Evolutionary conservation across 2,113 vertebrate genomes (phyloP), one percentile per base, ranked within the genome.

Genomic region (Otus sunia): DNA sequence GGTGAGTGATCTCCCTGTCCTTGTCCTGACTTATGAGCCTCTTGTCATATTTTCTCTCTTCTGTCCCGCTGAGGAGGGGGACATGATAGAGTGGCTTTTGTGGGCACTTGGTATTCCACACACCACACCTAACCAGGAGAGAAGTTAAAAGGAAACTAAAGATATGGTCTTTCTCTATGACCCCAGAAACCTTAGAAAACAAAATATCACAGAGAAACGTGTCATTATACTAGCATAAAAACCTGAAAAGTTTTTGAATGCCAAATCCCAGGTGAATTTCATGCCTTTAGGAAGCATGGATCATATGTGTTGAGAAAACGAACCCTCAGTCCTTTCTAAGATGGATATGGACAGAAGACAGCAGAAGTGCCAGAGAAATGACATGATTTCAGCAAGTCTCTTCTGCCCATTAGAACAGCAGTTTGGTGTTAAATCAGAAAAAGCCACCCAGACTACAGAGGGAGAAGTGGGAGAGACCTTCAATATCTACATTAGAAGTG

Each of bases 11-110:
- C 18, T 63, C 11, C 29, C 4, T 74, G 37, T 69, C 26, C 49
- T 49, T 37, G 59, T 6, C 19, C 52, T 1, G 0, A 59, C 9
- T 3, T 15, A 39, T 0, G 4, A 34, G 15, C 1, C 5, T 36
- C 64, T 69, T 5, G 2, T 6, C 25, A 4, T 7, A 30, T 49
- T 58, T 91, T 74, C 21, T 64, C 15, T 53, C 7, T 7, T 2
- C 4, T 30, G 22, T 64, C 11, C 43, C 37, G 6, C 3, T 52
- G 29, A 74, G 37, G 25, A 58, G 12, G 2, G 6, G 7, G 26
- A 43, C 15, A 2, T 16, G 13, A 19, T 8, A 53, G 11, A 26
- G 8, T 1, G 7, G 15, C 22, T 94, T 84, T 59, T 12, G 11
- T 53, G n/a, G 37, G 18, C 36, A 50, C 6, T 7, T 73, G 77